phyloP scores from a whole-genome alignment of 1,140 invertebrate species.

The Drosophila baimaii region DNA sequence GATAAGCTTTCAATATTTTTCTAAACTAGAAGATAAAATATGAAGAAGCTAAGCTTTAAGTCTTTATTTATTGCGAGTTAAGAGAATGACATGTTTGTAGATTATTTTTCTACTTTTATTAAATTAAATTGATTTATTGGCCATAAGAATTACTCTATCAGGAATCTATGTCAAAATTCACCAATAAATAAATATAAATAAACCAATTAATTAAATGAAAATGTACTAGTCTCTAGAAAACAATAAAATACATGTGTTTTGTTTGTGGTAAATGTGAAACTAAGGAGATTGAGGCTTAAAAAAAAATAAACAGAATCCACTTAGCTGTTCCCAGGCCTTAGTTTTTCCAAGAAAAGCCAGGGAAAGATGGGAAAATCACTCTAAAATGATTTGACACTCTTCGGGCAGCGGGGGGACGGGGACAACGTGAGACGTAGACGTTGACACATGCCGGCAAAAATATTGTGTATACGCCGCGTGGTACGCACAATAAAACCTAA shows the following conservation, averaged over 20 bases:
- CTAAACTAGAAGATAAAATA: not conserved
- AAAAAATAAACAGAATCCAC: conserved; percentile 5
- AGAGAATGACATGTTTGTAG: too few relatives aligned
- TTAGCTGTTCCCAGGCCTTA: not conserved
- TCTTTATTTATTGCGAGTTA: too few relatives aligned
- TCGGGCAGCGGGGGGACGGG: not conserved
- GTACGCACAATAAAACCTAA: conserved; percentile 58
- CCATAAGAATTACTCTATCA: too few relatives aligned
- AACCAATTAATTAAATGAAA: not conserved
- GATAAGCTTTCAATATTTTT: not conserved
- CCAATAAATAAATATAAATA: not conserved
- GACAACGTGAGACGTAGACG: not conserved
- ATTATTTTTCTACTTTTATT: too few relatives aligned
- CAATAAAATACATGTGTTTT: not conserved
- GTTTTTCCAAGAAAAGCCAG: conserved; percentile 1
- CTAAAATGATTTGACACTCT: conserved; percentile 29
- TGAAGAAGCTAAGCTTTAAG: too few relatives aligned
- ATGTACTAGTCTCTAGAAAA: not conserved
- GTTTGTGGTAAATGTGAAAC: conserved; percentile 6
- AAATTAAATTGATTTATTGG: too few relatives aligned
- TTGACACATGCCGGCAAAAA: conserved; percentile 45
- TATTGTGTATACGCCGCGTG: conserved; percentile 61
- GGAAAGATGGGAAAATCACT: conserved; percentile 23
- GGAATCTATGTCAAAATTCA: not conserved
- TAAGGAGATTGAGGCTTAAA: conserved; percentile 3